phyloP scores from a whole-genome alignment of 37 sponge, comb jelly and placozoan genomes.

The Oopsacas minuta region DNA sequence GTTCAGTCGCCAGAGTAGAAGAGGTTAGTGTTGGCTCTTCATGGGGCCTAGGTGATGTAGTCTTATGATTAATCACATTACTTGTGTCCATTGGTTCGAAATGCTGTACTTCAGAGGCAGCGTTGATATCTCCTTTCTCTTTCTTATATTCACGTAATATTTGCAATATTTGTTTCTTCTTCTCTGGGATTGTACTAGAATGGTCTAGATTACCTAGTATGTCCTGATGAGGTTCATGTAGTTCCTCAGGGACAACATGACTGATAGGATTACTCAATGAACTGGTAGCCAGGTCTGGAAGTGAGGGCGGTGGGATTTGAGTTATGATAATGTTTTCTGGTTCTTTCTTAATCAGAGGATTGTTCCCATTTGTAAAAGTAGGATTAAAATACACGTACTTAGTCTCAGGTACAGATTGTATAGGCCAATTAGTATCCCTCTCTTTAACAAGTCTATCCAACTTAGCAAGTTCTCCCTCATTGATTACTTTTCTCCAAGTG shows the following conservation, averaged over 20 bases:
- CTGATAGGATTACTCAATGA: background rate
- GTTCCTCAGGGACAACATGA: background rate
- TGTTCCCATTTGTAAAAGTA: background rate
- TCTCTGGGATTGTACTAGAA: background rate
- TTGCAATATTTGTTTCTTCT: background rate
- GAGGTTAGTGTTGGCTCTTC: background rate
- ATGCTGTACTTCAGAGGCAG: background rate
- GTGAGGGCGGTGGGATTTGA: background rate
- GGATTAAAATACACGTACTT: constrained; percentile 2
- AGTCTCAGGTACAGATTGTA: background rate
- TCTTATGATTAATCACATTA: background rate
- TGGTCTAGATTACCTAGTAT: background rate
- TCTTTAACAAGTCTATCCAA: constrained; percentile 59
- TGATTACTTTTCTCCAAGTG: constrained; percentile 52
- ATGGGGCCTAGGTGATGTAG: background rate
- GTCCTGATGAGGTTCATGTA: background rate
- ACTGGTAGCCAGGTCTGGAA: background rate
- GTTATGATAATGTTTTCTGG: background rate
- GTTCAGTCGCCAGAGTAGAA: background rate
- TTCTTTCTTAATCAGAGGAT: background rate
- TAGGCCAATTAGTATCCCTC: constrained; percentile 74
- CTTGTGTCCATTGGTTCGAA: background rate
- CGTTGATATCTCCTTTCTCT: background rate
- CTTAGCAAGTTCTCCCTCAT: constrained; percentile 38
- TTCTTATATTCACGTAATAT: background rate